Percentiles rank a stretch among this genome's conserved stretches.
Evolutionary conservation across 2,888 invertebrate species (phyloP).

Genomic region (Scaptomyza caliginosa): DNA sequence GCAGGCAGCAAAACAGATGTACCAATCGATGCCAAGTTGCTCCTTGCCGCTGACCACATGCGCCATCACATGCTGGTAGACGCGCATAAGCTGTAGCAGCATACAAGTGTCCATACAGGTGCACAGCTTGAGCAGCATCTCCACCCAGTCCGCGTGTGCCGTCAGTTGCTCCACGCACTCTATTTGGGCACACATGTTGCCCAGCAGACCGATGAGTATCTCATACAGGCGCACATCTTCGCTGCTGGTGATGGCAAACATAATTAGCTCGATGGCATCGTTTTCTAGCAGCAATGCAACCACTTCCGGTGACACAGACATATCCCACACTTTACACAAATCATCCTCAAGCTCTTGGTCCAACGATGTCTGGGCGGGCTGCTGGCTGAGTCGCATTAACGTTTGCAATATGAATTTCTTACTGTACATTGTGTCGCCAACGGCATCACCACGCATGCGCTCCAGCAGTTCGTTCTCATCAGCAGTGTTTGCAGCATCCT

Average conservation of each 20-base stretch:
- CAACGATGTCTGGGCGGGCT: slow-evolving; percentile 28
- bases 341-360: slow-evolving; percentile 88
- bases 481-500: slow-evolving; percentile 53
- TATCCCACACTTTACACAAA: slow-evolving; percentile 92
- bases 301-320: slow-evolving; percentile 92
- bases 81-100: slow-evolving; percentile 89
- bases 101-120: slow-evolving; percentile 89
- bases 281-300: slow-evolving; percentile 88
- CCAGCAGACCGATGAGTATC: slow-evolving; percentile 92
- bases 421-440: slow-evolving; percentile 92
- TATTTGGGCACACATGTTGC: slow-evolving; percentile 91
- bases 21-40: slow-evolving; percentile 82
- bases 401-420: slow-evolving; percentile 90
- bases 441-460: slow-evolving; percentile 89
- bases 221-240: slow-evolving; percentile 89
- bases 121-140: slow-evolving; percentile 86
- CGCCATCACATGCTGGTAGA: slow-evolving; percentile 85
- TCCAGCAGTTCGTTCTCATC: slow-evolving; percentile 72
- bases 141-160: slow-evolving; percentile 86
- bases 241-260: slow-evolving; percentile 86
- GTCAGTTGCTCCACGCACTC: slow-evolving; percentile 86
- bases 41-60: slow-evolving; percentile 85
- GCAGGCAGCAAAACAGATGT: slow-evolving; percentile 84
- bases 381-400: slow-evolving; percentile 86
- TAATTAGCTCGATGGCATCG: slow-evolving; percentile 86